Evolutionary conservation across 2,113 vertebrate genomes (phyloP), one percentile per base, ranked within the genome.

Genomic region (Chitala chitala): DNA sequence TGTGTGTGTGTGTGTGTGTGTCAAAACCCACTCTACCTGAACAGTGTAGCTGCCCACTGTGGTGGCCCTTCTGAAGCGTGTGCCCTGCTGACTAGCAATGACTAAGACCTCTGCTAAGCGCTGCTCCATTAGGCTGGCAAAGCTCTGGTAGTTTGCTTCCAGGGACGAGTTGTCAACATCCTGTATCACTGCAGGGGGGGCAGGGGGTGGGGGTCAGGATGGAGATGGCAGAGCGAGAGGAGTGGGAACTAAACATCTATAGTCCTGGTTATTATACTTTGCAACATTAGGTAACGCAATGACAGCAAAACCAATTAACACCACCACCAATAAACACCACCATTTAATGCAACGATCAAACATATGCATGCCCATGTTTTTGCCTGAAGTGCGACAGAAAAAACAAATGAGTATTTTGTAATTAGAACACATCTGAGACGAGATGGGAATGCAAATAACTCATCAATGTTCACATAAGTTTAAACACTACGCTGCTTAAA

Each of bases 101-200:
- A 94, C 91, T 69, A 99, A 98, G 6, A 98, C 87, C 13, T 95
- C 94, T 38, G 94, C 96, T 85, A 99, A 78, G n/a, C 95, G 92
- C 82, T 94, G 94, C 84, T 99, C 97, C 97, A 99, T 98, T 79
- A 97, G 78, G 24, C 92, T 93, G 72, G 96, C 94, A 70, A 99
- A 99, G 88, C 95, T 98, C 84, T 98, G 96, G 78, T 96, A 98
- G 85, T 95, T 95, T 78, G 89, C 87, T 64, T 94, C 94, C 86
- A 98, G 86, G 33, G 95, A 91, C 0, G 90, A 89, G 53, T 93
- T 94, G 75, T 96, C 94, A 55, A 98, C 96, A 3, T 97, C 96
- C 83, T 95, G 95, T 82, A 99, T 94, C 81, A 98, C 97, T 99
- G 87, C 6, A 53, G 77, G 20, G 31, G 22, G 29, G 3, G 29